A percentile compares a stretch with the other conserved stretches of the same genome.
Evolutionary conservation across 2,888 invertebrate genomes (phyloP).

Genomic region (Dynastes tityus): DNA sequence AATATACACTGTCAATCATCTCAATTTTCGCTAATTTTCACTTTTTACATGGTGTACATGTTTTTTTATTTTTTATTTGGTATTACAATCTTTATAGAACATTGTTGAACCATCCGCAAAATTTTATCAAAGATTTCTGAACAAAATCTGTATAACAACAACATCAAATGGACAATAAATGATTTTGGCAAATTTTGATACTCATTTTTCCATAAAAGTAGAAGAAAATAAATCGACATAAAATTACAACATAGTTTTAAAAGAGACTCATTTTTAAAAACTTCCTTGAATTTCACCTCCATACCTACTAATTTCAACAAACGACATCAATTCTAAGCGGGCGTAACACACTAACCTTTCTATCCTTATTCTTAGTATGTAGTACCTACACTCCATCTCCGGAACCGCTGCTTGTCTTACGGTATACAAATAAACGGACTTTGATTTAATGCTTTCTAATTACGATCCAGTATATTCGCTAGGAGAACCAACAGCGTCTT

Average conservation of each 20-base stretch:
- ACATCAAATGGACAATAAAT: conserved; percentile 9
- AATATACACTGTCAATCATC: too few relatives aligned
- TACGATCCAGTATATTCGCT: conserved; percentile 24
- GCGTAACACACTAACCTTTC: not conserved
- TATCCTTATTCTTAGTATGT: not conserved
- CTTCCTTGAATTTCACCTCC: not conserved
- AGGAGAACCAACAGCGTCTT: conserved; percentile 3
- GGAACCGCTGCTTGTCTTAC: not conserved
- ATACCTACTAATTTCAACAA: not conserved
- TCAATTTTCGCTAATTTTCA: too few relatives aligned
- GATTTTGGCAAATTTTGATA: conserved; percentile 10
- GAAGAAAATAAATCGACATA: not conserved
- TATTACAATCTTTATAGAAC: too few relatives aligned
- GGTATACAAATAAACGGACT: conserved; percentile 21
- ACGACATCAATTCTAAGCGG: too few relatives aligned
- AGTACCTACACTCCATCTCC: not conserved
- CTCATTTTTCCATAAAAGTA: not conserved
- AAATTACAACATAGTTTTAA: not conserved
- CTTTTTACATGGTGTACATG: too few relatives aligned
- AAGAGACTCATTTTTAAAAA: conserved; percentile 31
- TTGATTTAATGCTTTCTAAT: conserved; percentile 6
- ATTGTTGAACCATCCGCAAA: too few relatives aligned
- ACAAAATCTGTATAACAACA: not conserved
- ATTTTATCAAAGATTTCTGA: too few relatives aligned
- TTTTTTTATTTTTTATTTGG: too few relatives aligned